Evolutionary conservation across 2,797 vertebrate species (phyloP).

Genomic region (Rhincodon typus): DNA sequence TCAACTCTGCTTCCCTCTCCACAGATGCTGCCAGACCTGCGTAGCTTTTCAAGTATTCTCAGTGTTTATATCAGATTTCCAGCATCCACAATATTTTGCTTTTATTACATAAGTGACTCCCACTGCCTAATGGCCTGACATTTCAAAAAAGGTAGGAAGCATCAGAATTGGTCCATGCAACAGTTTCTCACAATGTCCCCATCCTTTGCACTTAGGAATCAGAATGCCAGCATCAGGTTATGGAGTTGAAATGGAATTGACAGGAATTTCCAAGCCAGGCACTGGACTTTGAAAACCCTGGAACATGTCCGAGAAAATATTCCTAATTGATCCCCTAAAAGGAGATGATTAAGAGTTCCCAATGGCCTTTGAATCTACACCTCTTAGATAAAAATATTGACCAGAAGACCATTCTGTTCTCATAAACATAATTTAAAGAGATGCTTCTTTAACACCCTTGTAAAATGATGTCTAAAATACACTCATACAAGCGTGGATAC

Average conservation of each 20-base stretch:
- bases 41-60: too few species aligned
- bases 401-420: not conserved
- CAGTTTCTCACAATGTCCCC: not conserved
- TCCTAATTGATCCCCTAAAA: not conserved
- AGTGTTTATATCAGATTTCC: too few species aligned
- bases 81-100: too few species aligned
- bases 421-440: not conserved
- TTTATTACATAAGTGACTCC: not conserved
- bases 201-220: not conserved
- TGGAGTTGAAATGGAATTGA: not conserved
- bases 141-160: not conserved
- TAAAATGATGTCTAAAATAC: not conserved
- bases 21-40: too few species aligned
- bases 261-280: not conserved
- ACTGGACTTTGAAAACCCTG: not conserved
- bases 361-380: not conserved
- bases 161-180: not conserved
- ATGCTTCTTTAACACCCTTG: not conserved
- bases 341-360: not conserved
- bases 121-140: too few species aligned
- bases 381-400: too few species aligned
- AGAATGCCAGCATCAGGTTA: not conserved
- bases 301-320: not conserved
- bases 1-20: too few species aligned
- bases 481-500: not conserved